Evolutionary conservation across 2,113 vertebrate genomes (phyloP).

Genomic region (Capreolus pygargus): DNA sequence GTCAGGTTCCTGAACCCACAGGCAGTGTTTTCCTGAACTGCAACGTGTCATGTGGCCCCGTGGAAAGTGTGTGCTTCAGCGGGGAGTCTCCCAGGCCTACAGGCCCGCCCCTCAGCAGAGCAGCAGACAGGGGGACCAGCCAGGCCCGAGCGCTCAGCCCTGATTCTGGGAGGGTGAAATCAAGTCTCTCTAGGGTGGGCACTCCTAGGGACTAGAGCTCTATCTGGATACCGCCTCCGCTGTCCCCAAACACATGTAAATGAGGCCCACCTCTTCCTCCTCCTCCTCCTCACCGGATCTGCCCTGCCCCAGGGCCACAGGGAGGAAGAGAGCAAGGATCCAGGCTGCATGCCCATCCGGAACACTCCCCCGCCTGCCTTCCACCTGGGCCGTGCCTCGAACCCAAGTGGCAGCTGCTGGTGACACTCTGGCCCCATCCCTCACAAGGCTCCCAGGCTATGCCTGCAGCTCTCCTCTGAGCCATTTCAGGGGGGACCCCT

Average conservation of each 20-base stretch:
- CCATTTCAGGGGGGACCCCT: not conserved
- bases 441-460: not conserved
- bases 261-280: not conserved
- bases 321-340: not conserved
- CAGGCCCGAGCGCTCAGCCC: not conserved
- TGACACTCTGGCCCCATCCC: not conserved
- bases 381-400: not conserved
- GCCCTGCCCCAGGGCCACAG: not conserved
- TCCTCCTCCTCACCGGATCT: not conserved
- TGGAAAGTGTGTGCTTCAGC: not conserved
- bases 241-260: not conserved
- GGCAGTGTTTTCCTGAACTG: slow-evolving; percentile 46
- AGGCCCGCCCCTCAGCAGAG: not conserved
- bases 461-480: not conserved
- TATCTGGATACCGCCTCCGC: not conserved
- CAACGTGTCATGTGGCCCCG: not conserved
- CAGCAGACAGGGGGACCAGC: not conserved
- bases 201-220: not conserved
- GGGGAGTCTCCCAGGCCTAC: not conserved
- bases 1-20: slow-evolving; percentile 49
- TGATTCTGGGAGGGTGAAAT: not conserved
- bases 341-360: not conserved
- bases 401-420: not conserved
- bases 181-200: not conserved
- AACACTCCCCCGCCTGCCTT: not conserved